Base-by-base conservation (phyloP, 2,888 invertebrate species). In the Onthophagus sagittarius region DNA sequence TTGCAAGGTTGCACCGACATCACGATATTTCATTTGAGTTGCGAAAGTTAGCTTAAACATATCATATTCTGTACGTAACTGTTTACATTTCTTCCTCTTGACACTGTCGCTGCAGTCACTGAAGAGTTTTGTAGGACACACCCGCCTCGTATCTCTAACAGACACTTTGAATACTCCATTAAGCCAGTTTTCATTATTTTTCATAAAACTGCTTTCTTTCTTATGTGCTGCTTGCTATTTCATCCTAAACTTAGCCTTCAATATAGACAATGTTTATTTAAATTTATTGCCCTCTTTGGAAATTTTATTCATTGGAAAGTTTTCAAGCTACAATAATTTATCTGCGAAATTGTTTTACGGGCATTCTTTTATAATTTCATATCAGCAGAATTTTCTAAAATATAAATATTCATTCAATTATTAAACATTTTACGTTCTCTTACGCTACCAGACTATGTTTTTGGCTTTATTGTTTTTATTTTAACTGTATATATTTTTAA, bases 1-100 rank as follows among this genome's bases (percentile, higher is more conserved):
- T 73, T 39, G 77, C 74, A 69, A 65, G 72, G 63, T 76, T 78
- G n/a, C n/a, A 71, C 75, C 77, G 7, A 14, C 13, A 71, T 65
- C 69, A 14, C 69, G 70, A 65, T 53, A 70, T 62, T 63, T 74
- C 62, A 73, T 33, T 69, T 71, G 72, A 62, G 77, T 71, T 53
- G 78, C 75, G 64, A 73, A 76, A 11, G 73, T 75, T 14, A 76
- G 63, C 23, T 70, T 69, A 13, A 73, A 32, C 15, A n/a, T 14
- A n/a, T 15, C 63, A 62, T 63, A 69, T 62, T 72, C 65, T 39
- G 71, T 63, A 33, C 77, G 64, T 71, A 77, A 67, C 69, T 76
- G 73, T 72, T 75, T 72, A 71, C 73, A 77, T 77, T 75, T 75
- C 70, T 74, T 70, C 33, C 76, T 70, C 72, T 78, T 78, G 15